Percentiles rank a stretch among this genome's conserved stretches.
These are phyloP conservation scores for Eurytoma adleriae DNA, from an alignment of 2,888 invertebrate species.

Conservation along the genomic window DNA sequence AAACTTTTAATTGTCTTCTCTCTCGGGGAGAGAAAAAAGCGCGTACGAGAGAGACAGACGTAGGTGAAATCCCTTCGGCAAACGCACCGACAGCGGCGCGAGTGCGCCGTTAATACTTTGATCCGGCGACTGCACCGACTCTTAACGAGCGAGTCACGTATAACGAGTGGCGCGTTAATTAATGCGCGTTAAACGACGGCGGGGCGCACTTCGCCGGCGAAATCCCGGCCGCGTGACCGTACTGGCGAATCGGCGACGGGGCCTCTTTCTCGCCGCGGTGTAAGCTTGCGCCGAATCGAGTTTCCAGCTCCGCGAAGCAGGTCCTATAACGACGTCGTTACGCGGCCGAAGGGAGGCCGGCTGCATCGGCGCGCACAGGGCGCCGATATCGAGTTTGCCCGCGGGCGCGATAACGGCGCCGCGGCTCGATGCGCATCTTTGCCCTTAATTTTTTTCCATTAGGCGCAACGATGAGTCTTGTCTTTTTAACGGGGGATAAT, in stretches of 20 bases:
- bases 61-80: background rate
- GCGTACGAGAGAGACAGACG: background rate
- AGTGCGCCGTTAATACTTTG: background rate
- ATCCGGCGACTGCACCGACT: background rate
- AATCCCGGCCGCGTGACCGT: conserved; percentile 27
- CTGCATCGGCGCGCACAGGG: no score
- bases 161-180: conserved; percentile 4
- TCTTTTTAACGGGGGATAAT: no score
- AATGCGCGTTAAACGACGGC: background rate
- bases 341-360: background rate
- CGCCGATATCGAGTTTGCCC: no score
- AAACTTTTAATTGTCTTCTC: background rate
- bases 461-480: no score
- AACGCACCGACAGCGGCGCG: no score
- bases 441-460: no score
- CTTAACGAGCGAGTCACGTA: background rate
- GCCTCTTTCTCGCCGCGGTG: no score
- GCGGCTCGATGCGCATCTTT: no score
- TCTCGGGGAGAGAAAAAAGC: no score
- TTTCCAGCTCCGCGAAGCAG: background rate
- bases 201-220: background rate
- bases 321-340: background rate
- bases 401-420: no score
- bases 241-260: conserved; percentile 26
- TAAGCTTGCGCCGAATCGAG: no score